Percentiles rank a stretch among this genome's conserved stretches.
phyloP scores from a whole-genome alignment of 2,888 invertebrate species.

The Pediacus dermestoides region DNA sequence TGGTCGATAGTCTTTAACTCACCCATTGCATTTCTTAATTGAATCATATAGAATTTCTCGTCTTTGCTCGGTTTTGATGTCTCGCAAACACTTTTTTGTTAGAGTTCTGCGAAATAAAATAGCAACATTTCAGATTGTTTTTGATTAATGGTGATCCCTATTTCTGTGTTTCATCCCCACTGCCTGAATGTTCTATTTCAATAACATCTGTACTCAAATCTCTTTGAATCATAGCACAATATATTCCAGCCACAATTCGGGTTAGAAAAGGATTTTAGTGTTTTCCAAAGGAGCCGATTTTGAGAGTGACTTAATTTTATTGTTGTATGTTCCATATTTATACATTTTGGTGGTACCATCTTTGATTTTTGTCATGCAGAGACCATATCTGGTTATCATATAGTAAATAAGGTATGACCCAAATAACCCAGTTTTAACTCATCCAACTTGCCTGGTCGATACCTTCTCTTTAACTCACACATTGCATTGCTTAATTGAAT shows the following conservation, averaged over 20 bases:
- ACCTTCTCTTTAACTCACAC: too few relatives aligned
- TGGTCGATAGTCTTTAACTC: conserved; percentile 93
- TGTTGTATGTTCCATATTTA: conserved; percentile 15
- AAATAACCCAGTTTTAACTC: too few relatives aligned
- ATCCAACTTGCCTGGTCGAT: too few relatives aligned
- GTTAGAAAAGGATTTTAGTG: conserved; percentile 72
- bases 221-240: conserved; percentile 88
- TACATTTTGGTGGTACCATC: too few relatives aligned
- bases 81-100: conserved; percentile 90
- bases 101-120: conserved; percentile 83
- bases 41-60: conserved; percentile 65
- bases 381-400: too few relatives aligned
- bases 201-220: conserved; percentile 91
- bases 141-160: conserved; percentile 91
- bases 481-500: too few relatives aligned
- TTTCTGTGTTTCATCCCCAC: conserved; percentile 82
- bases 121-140: conserved; percentile 64
- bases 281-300: conserved; percentile 58
- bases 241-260: conserved; percentile 89
- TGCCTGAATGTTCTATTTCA: conserved; percentile 82
- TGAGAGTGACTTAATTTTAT: conserved; percentile 15
- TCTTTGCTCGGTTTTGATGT: conserved; percentile 72
- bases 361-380: too few relatives aligned
- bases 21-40: conserved; percentile 74
- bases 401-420: too few relatives aligned